These are phyloP conservation scores for Coryphaenoides rupestris DNA, from an alignment of 2,113 vertebrate genomes.

Conservation along the genomic window DNA sequence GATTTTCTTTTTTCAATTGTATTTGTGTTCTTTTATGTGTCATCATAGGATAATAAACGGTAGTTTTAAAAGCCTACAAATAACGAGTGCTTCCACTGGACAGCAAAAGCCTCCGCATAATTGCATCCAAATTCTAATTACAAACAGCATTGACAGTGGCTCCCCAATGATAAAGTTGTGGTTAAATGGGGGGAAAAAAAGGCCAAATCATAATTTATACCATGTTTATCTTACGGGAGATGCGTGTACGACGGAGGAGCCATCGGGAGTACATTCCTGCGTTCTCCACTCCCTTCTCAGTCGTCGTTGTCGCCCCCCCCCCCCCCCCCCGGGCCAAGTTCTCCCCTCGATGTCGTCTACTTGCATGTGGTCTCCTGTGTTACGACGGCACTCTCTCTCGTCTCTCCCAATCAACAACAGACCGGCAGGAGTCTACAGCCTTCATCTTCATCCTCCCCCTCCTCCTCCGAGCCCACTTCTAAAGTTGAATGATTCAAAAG, in stretches of 20 bases:
- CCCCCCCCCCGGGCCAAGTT: background rate
- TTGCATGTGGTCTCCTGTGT: constrained; percentile 1
- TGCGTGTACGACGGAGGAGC: background rate
- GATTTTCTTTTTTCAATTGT: too few species aligned
- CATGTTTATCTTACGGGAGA: too few species aligned
- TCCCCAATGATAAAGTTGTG: background rate
- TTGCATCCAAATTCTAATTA: background rate
- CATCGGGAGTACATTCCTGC: background rate
- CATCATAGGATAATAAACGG: too few species aligned
- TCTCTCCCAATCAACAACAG: constrained; percentile 52
- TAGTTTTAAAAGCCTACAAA: too few species aligned
- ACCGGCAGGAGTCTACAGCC: constrained; percentile 42
- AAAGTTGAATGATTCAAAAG: constrained; percentile 49
- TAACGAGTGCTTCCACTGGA: too few species aligned
- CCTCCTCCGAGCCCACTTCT: constrained; percentile 18
- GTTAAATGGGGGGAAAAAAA: background rate
- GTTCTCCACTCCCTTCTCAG: background rate
- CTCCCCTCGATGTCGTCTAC: background rate
- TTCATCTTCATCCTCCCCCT: constrained; percentile 17
- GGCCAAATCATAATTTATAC: background rate
- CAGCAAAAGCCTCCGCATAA: background rate
- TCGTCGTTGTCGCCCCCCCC: too few species aligned
- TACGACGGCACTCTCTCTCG: constrained; percentile 13
- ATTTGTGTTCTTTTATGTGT: too few species aligned
- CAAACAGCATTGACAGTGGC: too few species aligned